Base-by-base conservation (phyloP, 2,113 vertebrate genomes). In the Rhabdornis inornatus region DNA sequence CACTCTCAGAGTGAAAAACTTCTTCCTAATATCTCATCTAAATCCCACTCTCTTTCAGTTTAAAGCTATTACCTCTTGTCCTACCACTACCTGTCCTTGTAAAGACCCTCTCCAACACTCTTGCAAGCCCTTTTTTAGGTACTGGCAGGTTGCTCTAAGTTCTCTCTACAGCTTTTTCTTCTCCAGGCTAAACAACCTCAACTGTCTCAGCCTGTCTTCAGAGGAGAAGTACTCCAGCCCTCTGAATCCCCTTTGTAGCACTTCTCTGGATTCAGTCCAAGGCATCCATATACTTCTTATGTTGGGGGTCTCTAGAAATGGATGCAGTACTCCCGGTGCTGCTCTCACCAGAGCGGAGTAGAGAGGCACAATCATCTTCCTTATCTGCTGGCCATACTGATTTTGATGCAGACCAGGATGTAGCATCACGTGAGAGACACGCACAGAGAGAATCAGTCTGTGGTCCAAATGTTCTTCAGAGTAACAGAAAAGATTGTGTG, bases 251-350 rank as follows among this genome's bases (percentile, higher is more conserved):
- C 7, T 75, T 61, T 83, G 17, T 9, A 55, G 15, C n/a, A 39
- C n/a, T 69, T 49, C 17, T 76, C n/a, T 61, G 18, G 47, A 47
- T 20, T 61, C 55, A 61, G 25, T 33, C n/a, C n/a, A 68, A 39
- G 24, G 11, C 0, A 0, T 68, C 20, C 24, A 55, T 0, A 0
- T 31, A 10, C 10, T 69, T 40, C 30, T 47, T 49, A 5, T 19
- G 25, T 22, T 55, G 33, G 12, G 2, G 4, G 13, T 57, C 19
- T 27, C 35, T 21, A 40, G 30, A 69, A 9, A 5, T 27, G 55
- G n/a, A 35, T 61, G 40, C 25, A 55, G 17, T 35, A 27, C 24
- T 68, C 7, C 55, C 16, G 13, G 24, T 24, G 47, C 15, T 71
- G 23, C 30, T 55, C 24, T 61, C 20, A n/a, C 6, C 5, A 83